A percentile compares a stretch with the other conserved stretches of the same genome.
These are phyloP conservation scores for Rhynchophorus ferrugineus DNA, from an alignment of 1,140 invertebrate species.

Conservation along the genomic window DNA sequence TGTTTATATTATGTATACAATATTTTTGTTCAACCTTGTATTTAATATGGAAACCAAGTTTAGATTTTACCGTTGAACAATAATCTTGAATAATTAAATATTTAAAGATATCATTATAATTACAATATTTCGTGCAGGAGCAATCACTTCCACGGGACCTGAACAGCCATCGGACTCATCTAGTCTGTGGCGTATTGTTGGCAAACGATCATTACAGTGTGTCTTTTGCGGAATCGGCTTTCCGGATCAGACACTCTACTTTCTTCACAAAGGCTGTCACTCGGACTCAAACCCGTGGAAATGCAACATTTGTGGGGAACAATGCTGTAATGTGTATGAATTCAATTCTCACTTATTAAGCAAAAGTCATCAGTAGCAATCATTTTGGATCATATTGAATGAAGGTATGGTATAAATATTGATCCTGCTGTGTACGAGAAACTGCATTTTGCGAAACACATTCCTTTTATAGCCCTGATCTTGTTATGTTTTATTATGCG, in stretches of 20 bases:
- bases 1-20: too few species aligned
- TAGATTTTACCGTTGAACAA: neutral
- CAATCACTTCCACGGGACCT: conserved; percentile 57
- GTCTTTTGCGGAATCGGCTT: conserved; percentile 89
- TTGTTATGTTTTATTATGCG: neutral
- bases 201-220: conserved; percentile 47
- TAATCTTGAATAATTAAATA: neutral
- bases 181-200: conserved; percentile 32
- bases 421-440: neutral
- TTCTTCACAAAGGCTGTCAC: conserved; percentile 95
- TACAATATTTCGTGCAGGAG: conserved; percentile 14
- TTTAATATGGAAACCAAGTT: too few species aligned
- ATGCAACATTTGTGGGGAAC: conserved; percentile 94
- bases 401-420: neutral
- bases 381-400: too few species aligned
- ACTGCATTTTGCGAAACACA: neutral
- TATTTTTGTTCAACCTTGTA: too few species aligned
- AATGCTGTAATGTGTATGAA: conserved; percentile 88
- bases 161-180: conserved; percentile 42
- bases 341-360: conserved; percentile 94
- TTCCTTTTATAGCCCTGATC: neutral
- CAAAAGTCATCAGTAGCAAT: conserved; percentile 69
- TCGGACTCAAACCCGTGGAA: conserved; percentile 95
- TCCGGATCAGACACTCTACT: conserved; percentile 90
- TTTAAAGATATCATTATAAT: neutral